Evolutionary conservation across 2,888 invertebrate species (phyloP).

Genomic region (Antitype chi): DNA sequence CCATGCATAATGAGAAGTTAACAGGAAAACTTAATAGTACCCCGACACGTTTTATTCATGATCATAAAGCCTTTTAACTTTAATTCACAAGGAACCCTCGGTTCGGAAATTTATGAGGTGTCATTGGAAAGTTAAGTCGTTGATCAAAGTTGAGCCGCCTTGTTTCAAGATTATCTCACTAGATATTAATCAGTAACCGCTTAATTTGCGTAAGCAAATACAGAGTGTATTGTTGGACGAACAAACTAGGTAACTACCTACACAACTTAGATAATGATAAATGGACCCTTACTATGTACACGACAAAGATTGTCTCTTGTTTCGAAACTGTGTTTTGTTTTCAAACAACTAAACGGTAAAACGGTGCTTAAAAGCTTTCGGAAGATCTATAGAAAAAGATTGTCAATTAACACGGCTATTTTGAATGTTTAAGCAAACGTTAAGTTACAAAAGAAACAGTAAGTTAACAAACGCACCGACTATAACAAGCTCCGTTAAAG

Average conservation of each 20-base stretch:
- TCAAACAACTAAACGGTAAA: slow-evolving; percentile 29
- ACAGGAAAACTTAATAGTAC: slow-evolving; percentile 78
- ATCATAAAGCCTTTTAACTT: slow-evolving; percentile 78
- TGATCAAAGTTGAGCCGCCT: slow-evolving; percentile 78
- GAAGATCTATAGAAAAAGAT: slow-evolving; percentile 26
- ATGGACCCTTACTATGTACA: slow-evolving; percentile 50
- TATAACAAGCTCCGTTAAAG: slow-evolving; percentile 42
- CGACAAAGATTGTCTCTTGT: slow-evolving; percentile 46
- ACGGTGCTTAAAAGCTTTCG: slow-evolving; percentile 35
- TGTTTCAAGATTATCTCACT: slow-evolving; percentile 74
- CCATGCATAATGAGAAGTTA: slow-evolving; percentile 78
- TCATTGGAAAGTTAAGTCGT: slow-evolving; percentile 81
- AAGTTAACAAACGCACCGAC: slow-evolving; percentile 30
- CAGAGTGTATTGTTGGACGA: slow-evolving; percentile 63
- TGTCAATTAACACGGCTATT: slow-evolving; percentile 45
- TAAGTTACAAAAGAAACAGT: slow-evolving; percentile 36
- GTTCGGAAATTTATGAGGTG: slow-evolving; percentile 81
- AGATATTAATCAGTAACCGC: slow-evolving; percentile 74
- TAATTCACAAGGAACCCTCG: slow-evolving; percentile 75
- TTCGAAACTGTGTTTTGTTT: slow-evolving; percentile 38
- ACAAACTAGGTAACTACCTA: slow-evolving; percentile 47
- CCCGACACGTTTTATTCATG: slow-evolving; percentile 82
- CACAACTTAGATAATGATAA: slow-evolving; percentile 58
- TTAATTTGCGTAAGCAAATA: slow-evolving; percentile 73
- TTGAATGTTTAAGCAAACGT: slow-evolving; percentile 39